A percentile compares a stretch with the other conserved stretches of the same genome.
Evolutionary conservation across 1,140 invertebrate genomes (phyloP).

Genomic region (Branchinecta lynchi): DNA sequence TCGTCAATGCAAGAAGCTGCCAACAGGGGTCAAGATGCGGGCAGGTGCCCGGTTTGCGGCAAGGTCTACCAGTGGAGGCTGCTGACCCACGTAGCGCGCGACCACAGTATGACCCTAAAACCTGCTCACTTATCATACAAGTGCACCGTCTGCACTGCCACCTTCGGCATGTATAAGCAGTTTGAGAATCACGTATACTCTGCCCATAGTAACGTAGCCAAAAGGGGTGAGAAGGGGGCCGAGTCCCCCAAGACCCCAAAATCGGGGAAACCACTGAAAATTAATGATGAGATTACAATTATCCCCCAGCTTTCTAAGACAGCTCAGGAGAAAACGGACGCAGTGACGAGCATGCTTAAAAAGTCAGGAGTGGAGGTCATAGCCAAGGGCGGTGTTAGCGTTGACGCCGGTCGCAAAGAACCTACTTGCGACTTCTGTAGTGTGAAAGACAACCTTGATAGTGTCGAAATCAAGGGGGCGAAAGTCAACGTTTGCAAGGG

Average conservation of each 20-base stretch:
- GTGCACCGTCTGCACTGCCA: slow-evolving; percentile 83
- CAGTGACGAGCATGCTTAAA: not conserved
- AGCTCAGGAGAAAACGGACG: not conserved
- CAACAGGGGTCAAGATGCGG: slow-evolving; percentile 83
- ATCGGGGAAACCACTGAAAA: slow-evolving; percentile 58
- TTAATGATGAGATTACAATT: slow-evolving; percentile 82
- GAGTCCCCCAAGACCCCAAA: slow-evolving; percentile 13
- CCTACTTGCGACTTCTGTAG: not conserved
- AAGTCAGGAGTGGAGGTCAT: not conserved
- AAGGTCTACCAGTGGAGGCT: slow-evolving; percentile 84
- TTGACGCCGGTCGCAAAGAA: not conserved
- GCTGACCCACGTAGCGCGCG: slow-evolving; percentile 71
- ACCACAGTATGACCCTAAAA: slow-evolving; percentile 76
- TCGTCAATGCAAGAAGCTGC: slow-evolving; percentile 90
- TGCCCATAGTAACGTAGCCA: slow-evolving; percentile 68
- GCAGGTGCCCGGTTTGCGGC: slow-evolving; percentile 80
- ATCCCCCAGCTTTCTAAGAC: slow-evolving; percentile 56
- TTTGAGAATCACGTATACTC: slow-evolving; percentile 88
- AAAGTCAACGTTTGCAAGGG: not conserved
- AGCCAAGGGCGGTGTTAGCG: not conserved
- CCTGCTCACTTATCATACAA: slow-evolving; percentile 84
- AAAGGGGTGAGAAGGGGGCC: slow-evolving; percentile 26
- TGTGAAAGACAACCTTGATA: not conserved
- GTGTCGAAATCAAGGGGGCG: not conserved
- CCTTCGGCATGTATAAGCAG: slow-evolving; percentile 85